Evolutionary conservation across 2,888 invertebrate species (phyloP), one percentile per base, ranked within the genome.

Genomic region (Caenorhabditis afra): DNA sequence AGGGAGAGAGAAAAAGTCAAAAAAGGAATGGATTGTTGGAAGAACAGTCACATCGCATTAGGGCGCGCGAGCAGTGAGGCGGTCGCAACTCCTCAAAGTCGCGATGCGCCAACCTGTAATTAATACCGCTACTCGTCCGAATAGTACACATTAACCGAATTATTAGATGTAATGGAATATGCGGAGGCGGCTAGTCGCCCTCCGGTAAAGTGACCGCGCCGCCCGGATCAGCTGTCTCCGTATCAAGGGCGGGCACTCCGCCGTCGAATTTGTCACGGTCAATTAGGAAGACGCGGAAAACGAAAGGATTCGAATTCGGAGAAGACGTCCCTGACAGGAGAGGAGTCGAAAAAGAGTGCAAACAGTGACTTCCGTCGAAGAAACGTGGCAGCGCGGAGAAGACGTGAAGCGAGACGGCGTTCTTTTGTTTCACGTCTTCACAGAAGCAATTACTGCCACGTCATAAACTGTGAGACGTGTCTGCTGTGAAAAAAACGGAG

Each of bases 221-320:
- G 47, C 65, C n/a, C 18, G 47, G 29, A 66, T 66, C 66, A 66
- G 39, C 61, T 61, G 45, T 41, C 57, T 57, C 29, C 7, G 57
- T 67, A 67, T 66, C 66, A 66, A 45, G 29, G 5, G 55, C 29
- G 45, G 41, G 20, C 39, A 71, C 45, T 61, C 47, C 41, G n/a
- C n/a, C n/a, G n/a, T n/a, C n/a, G 61, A 71, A 71, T 77, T 77
- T 77, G 76, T 77, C 76, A 77, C 76, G 76, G 68, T 77, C 70
- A 77, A 77, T 77, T 71, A 71, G 55, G 57, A 64, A 71, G 41
- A 64, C 37, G 55, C 22, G 22, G 29, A 29, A 55, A 20, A 35
- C 18, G 55, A 53, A 29, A 57, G 7, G 65, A 52, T 41, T 20
- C 23, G 47, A 37, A 44, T 44, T n/a, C 29, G 35, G 20, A 50